Base-by-base conservation (phyloP, 1,140 invertebrate genomes). In the Drosophila setifemur region DNA sequence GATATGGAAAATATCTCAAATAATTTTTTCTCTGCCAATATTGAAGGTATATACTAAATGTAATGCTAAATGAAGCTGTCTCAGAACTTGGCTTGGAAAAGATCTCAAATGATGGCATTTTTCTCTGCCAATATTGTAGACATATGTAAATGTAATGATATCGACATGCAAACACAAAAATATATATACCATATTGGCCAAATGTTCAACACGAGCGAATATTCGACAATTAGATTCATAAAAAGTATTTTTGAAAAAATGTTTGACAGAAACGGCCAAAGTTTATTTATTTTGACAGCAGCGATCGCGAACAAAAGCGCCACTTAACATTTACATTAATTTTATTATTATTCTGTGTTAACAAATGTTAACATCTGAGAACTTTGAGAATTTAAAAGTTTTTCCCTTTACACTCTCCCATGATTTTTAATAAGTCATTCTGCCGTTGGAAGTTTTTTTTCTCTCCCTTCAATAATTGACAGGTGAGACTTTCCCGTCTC, bases 41-140 rank as follows among this genome's bases (percentile, higher is more conserved):
- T n/a, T n/a, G n/a, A n/a, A n/a, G n/a, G n/a, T n/a, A n/a, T n/a
- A n/a, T n/a, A n/a, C n/a, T n/a, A n/a, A n/a, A n/a, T n/a, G n/a
- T n/a, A n/a, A n/a, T n/a, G n/a, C n/a, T n/a, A n/a, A 72, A 78
- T 85, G 42, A 85, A 78, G 78, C 63, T 63, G 61, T 75, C 71
- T 3, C n/a, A 69, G 73, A 75, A 60, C 18, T 29, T 35, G 6
- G 35, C 28, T 35, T 73, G 60, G 64, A 77, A 54, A 40, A 33
- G 44, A 50, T 49, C 35, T 43, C 31, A 77, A 64, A 74, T 31
- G n/a, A n/a, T n/a, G 43, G 11, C 23, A 23, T 39, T 42, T 58
- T 58, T 53, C 40, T 23, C 18, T 66, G 74, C 49, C 54, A 71
- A 85, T 52, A 64, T 63, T 37, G 50, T 45, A 69, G 8, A 52